Percentiles rank a stretch among this genome's conserved stretches.
phyloP scores from a whole-genome alignment of 2,888 invertebrate genomes.

The Apotomis turbidana region DNA sequence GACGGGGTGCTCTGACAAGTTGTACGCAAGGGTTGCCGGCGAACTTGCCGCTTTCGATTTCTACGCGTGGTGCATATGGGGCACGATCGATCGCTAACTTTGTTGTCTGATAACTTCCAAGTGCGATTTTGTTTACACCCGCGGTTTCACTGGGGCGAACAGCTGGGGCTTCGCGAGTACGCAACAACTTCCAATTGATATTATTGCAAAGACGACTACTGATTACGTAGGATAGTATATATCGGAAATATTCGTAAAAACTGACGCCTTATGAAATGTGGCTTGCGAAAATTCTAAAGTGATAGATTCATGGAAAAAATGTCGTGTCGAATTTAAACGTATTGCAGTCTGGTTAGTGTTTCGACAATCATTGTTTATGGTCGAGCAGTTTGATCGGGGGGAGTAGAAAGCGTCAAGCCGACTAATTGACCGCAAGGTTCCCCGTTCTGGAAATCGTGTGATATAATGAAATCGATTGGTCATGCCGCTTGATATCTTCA shows the following conservation, averaged over 20 bases:
- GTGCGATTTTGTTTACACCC: conserved; percentile 57
- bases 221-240: not conserved
- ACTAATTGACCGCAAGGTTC: conserved; percentile 81
- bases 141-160: conserved; percentile 34
- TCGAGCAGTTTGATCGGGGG: conserved; percentile 73
- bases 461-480: conserved; percentile 60
- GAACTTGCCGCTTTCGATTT: conserved; percentile 77
- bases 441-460: conserved; percentile 68
- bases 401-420: conserved; percentile 81
- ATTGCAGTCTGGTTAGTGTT: conserved; percentile 62
- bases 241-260: not conserved
- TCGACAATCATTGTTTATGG: conserved; percentile 81
- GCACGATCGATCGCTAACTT: conserved; percentile 73
- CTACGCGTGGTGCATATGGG: conserved; percentile 77
- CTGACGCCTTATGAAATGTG: conserved; percentile 34
- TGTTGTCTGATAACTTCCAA: conserved; percentile 58
- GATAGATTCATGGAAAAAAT: conserved; percentile 56
- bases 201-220: not conserved
- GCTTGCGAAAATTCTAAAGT: conserved; percentile 56
- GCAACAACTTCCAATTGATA: not conserved
- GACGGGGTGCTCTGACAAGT: conserved; percentile 76
- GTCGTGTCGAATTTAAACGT: conserved; percentile 65
- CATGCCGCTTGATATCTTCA: conserved; percentile 41
- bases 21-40: conserved; percentile 77
- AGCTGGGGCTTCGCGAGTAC: conserved; percentile 13